Base-by-base conservation (phyloP, 2,888 invertebrate species). In the Drosophila setosimentum region DNA sequence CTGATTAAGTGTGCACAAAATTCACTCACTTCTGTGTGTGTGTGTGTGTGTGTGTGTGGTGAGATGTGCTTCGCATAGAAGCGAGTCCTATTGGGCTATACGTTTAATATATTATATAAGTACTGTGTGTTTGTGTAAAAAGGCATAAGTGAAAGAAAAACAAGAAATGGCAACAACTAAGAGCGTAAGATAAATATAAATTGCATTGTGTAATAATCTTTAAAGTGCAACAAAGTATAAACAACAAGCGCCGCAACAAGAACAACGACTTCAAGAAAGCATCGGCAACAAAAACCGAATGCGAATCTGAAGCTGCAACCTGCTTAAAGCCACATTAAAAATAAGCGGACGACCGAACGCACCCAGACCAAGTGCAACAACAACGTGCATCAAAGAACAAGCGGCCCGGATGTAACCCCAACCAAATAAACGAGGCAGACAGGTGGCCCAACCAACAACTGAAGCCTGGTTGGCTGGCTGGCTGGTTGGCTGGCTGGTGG, bases 181-280 rank as follows among this genome's bases (percentile, higher is more conserved):
- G 75, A 85, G 82, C 76, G 76, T 73, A 82, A 79, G 79, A 88
- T 87, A 88, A 89, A 87, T 89, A 89, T 89, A 89, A 87, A 89
- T 89, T 87, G 90, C 90, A 85, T 88, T 88, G 83, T 87, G 90
- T 77, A 89, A 89, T 89, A 86, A 86, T 86, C 87, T 89, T 85
- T 72, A 87, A 87, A 86, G 86, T 89, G 89, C 85, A 84, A 86
- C 87, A 89, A 86, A 89, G 87, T 84, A 89, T 76, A 79, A 78
- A 78, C 76, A 87, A 72, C 80, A 76, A 68, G 51, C n/a, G 40
- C 63, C 76, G 67, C 68, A 57, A 68, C 51, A 62, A 61, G 57
- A 60, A 64, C 53, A 70, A 61, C 27, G 27, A 45, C 50, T 32
- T 45, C n/a, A 32, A 50, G 24, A 32, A 45, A 27, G 50, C 62